A percentile compares a stretch with the other conserved stretches of the same genome.
Conservation (phyloP, 2,113 vertebrate genomes). For the Percina caprodes region DNA sequence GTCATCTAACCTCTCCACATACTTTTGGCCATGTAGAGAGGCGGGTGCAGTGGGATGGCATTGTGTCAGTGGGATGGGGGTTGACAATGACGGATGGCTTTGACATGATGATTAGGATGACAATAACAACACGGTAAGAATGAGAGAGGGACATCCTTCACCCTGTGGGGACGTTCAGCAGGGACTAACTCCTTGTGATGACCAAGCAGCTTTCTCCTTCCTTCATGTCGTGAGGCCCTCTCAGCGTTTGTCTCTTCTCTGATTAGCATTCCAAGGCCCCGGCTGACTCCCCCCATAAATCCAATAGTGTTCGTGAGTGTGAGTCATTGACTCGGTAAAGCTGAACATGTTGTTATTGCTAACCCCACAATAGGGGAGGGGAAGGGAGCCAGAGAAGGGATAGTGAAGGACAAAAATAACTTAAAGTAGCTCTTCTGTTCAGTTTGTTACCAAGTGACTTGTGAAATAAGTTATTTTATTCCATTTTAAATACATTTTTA, state of each 20-base stretch:
- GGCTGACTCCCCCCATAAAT: conserved; percentile 60
- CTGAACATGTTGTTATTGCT: conserved; percentile 69
- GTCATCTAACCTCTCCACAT: neutral
- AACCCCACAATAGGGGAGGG: conserved; percentile 37
- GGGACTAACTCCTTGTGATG: conserved; percentile 55
- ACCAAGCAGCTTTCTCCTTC: conserved; percentile 63
- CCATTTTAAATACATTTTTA: too few relatives aligned
- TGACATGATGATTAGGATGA: conserved; percentile 34
- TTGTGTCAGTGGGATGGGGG: conserved; percentile 40
- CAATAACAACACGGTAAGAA: conserved; percentile 15
- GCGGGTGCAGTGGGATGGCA: conserved; percentile 11
- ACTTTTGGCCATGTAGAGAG: neutral
- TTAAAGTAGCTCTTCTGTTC: neutral
- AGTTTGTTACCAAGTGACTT: too few relatives aligned
- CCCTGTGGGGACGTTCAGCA: conserved; percentile 1
- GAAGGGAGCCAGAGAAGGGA: conserved; percentile 8
- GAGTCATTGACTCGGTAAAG: conserved; percentile 75
- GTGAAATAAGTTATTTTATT: too few relatives aligned
- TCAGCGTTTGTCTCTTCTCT: conserved; percentile 56
- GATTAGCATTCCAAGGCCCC: conserved; percentile 68
- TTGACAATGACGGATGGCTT: conserved; percentile 13
- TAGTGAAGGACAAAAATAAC: conserved; percentile 26
- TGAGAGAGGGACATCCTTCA: conserved; percentile 22
- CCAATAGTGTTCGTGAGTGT: conserved; percentile 61
- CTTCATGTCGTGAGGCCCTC: conserved; percentile 38